Conservation (phyloP, 2,113 vertebrate species). For the Podarcis cretensis region DNA sequence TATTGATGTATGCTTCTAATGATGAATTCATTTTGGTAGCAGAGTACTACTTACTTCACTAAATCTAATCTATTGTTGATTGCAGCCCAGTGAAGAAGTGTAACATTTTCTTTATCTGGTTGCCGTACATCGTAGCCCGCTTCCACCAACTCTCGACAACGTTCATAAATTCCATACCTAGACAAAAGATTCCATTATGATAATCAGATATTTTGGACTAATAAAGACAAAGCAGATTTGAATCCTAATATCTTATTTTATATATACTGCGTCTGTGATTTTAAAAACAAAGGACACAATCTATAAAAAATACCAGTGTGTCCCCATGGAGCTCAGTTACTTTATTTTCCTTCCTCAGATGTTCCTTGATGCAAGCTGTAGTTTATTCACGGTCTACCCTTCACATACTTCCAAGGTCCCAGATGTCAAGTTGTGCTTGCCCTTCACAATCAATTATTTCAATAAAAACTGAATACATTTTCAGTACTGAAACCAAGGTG, state of each 20-base stretch:
- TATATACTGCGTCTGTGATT: not conserved
- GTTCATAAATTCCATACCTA: slow-evolving; percentile 97
- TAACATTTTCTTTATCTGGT: slow-evolving; percentile 98
- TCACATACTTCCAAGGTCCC: not conserved
- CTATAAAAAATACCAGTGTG: not conserved
- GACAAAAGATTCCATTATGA: slow-evolving; percentile 25
- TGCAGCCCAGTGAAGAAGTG: slow-evolving; percentile 98
- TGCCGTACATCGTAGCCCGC: slow-evolving; percentile 97
- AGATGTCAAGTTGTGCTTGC: not conserved
- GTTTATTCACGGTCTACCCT: not conserved
- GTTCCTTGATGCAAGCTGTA: not conserved
- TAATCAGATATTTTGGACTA: not conserved
- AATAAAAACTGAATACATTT: not conserved
- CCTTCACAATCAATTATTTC: not conserved
- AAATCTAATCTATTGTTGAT: slow-evolving; percentile 99
- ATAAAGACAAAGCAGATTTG: not conserved
- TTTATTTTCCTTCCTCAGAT: not conserved
- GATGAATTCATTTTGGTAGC: not conserved
- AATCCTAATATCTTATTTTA: not conserved
- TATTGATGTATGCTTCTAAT: not conserved
- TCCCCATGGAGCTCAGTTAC: not conserved
- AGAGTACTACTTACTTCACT: slow-evolving; percentile 87
- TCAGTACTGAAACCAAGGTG: not conserved
- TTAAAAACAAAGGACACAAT: not conserved
- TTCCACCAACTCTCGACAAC: slow-evolving; percentile 96